These are phyloP conservation scores for Grapholita molesta DNA, from an alignment of 1,140 invertebrate genomes.

Conservation along the genomic window DNA sequence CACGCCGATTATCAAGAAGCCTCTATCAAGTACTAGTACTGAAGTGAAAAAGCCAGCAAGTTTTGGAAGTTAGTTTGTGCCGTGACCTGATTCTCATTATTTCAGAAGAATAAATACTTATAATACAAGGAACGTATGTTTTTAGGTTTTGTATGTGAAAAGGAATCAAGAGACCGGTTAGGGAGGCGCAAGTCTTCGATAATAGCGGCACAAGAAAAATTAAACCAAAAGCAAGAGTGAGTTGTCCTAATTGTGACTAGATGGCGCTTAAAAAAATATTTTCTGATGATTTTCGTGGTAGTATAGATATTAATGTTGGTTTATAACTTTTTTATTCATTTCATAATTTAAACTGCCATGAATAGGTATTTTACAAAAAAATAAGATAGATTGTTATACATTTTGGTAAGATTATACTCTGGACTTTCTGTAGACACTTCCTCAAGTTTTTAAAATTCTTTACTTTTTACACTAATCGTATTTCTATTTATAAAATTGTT, in stretches of 20 bases:
- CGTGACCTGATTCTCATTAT: too few species aligned
- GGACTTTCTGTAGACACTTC: too few species aligned
- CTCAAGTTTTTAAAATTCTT: too few species aligned
- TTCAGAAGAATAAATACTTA: conserved; percentile 14
- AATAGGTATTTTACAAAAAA: too few species aligned
- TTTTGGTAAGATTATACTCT: too few species aligned
- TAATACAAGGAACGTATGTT: conserved; percentile 21
- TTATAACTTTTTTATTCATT: neutral
- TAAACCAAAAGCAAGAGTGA: conserved; percentile 69
- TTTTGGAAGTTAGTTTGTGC: conserved; percentile 61
- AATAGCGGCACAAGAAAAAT: conserved; percentile 57
- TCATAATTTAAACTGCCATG: too few species aligned
- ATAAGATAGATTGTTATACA: too few species aligned
- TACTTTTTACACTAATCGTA: neutral
- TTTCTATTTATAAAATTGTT: neutral
- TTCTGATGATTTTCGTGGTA: neutral
- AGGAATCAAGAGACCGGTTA: conserved; percentile 66
- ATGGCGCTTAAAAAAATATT: conserved; percentile 24
- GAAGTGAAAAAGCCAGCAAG: conserved; percentile 77
- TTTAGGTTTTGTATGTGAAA: conserved; percentile 69
- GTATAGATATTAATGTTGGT: neutral
- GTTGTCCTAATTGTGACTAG: conserved; percentile 29
- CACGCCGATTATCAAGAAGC: conserved; percentile 79
- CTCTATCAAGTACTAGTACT: conserved; percentile 37
- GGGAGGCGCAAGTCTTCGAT: conserved; percentile 72